Evolutionary conservation across 2,113 vertebrate species (phyloP), one percentile per base, ranked within the genome.

Genomic region (Camelus dromedarius): DNA sequence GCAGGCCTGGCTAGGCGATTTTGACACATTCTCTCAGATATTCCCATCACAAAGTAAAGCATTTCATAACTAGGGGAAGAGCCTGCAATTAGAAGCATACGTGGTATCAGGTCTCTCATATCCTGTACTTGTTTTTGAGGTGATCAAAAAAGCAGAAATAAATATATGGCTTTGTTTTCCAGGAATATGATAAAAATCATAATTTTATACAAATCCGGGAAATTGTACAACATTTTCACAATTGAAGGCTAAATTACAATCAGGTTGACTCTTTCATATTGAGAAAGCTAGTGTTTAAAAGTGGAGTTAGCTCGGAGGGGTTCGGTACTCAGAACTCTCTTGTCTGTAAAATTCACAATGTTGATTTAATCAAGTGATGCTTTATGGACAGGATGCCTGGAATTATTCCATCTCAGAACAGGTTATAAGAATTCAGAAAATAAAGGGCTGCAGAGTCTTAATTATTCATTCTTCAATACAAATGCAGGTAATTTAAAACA

Each of bases 401-500:
- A 60, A 56, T 95, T 87, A 89, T 30, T 82, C 56, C 20, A 32
- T 38, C 56, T 38, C 58, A 64, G 64, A 95, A 83, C 26, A 84
- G 38, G 76, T 96, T 88, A 48, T 60, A 80, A 92, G 38, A 90
- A n/a, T 32, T 19, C 46, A 81, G 66, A 89, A 94, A 93, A 77
- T 48, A 60, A 89, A 85, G 1, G 35, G 15, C 13, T 77, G 22
- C 30, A 10, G 70, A 66, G 15, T 70, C 67, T 91, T 87, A 79
- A 86, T 79, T 82, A 79, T 18, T 85, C 10, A 64, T 62, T 52
- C 62, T 82, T 89, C 56, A 19, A 18, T 83, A 64, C 20, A 32
- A 79, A 22, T 11, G 24, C 26, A 79, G 22, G 46, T 42, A 91
- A 92, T 89, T 92, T 77, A 38, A 0, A 64, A 46, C 69, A 77